phyloP scores from a whole-genome alignment of 1,140 invertebrate genomes.

The Heliconius melpomene region DNA sequence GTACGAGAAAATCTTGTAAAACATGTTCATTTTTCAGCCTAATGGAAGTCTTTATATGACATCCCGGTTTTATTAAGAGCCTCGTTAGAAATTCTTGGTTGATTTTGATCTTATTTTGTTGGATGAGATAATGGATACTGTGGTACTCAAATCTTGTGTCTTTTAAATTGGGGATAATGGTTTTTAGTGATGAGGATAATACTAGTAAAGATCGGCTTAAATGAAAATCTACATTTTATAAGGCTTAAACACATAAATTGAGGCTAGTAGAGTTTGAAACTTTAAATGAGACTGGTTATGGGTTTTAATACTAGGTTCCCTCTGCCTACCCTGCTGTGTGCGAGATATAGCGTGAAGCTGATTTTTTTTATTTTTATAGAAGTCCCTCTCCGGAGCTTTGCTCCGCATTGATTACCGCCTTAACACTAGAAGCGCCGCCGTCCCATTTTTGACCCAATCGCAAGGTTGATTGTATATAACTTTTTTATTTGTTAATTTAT shows the following conservation, averaged over 20 bases:
- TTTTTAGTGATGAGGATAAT: neutral
- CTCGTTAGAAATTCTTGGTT: neutral
- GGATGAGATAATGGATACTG: neutral
- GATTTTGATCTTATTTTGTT: neutral
- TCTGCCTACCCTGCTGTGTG: too few relatives aligned
- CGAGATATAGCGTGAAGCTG: too few relatives aligned
- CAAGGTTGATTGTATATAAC: too few relatives aligned
- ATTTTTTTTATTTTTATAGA: too few relatives aligned
- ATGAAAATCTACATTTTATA: neutral
- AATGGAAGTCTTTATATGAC: conserved; percentile 32
- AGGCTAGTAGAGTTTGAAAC: too few relatives aligned
- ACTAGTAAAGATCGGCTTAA: neutral
- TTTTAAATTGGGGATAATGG: neutral
- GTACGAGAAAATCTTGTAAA: conserved; percentile 21
- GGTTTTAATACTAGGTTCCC: too few relatives aligned
- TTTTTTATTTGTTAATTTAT: too few relatives aligned
- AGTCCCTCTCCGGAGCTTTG: too few relatives aligned
- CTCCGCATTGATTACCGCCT: too few relatives aligned
- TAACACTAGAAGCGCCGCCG: too few relatives aligned
- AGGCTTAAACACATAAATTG: neutral
- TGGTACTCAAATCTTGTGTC: neutral
- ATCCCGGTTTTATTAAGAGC: conserved; percentile 18
- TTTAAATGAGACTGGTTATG: too few relatives aligned
- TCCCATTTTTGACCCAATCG: too few relatives aligned
- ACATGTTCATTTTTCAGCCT: conserved; percentile 37